A percentile compares a stretch with the other conserved stretches of the same genome.
phyloP scores from a whole-genome alignment of 2,888 invertebrate species.

The Pyrocoelia pectoralis region DNA sequence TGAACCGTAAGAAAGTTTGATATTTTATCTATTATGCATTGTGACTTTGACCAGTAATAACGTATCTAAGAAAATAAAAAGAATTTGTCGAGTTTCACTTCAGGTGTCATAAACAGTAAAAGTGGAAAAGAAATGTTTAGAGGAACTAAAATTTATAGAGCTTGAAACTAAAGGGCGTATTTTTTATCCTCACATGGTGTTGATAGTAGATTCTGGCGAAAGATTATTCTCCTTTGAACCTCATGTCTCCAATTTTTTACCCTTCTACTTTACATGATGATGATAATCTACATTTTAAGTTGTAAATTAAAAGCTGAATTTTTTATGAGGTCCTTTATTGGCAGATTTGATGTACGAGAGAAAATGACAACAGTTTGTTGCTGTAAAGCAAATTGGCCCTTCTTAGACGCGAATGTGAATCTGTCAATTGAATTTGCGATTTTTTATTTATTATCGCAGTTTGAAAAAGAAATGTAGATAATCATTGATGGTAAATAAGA shows the following conservation, averaged over 20 bases:
- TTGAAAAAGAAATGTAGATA: conserved; percentile 6
- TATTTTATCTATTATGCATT: conserved; percentile 1
- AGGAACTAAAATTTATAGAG: conserved; percentile 15
- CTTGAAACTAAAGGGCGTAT: conserved; percentile 19
- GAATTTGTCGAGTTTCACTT: neutral
- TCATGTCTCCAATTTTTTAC: conserved; percentile 1
- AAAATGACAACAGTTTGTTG: neutral
- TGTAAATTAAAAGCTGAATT: conserved; percentile 34
- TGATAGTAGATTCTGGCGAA: conserved; percentile 6
- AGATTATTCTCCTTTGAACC: conserved; percentile 17
- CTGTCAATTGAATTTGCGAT: conserved; percentile 12
- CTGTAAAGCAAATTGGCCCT: too few species aligned
- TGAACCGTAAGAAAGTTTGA: neutral
- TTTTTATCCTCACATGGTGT: conserved; percentile 6
- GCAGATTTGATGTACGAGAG: conserved; percentile 11
- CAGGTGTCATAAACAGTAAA: conserved; percentile 2
- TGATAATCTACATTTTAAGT: conserved; percentile 33
- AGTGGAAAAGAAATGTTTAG: neutral
- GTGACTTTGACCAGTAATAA: neutral
- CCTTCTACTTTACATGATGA: conserved; percentile 18
- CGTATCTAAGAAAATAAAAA: neutral
- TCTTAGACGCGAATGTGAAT: too few species aligned
- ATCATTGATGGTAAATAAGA: conserved; percentile 19
- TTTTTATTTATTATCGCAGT: neutral
- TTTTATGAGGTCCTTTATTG: conserved; percentile 31